Percentiles rank a stretch among this genome's conserved stretches.
Evolutionary conservation across 2,888 invertebrate genomes (phyloP).

Genomic region (Caenorhabditis becei): DNA sequence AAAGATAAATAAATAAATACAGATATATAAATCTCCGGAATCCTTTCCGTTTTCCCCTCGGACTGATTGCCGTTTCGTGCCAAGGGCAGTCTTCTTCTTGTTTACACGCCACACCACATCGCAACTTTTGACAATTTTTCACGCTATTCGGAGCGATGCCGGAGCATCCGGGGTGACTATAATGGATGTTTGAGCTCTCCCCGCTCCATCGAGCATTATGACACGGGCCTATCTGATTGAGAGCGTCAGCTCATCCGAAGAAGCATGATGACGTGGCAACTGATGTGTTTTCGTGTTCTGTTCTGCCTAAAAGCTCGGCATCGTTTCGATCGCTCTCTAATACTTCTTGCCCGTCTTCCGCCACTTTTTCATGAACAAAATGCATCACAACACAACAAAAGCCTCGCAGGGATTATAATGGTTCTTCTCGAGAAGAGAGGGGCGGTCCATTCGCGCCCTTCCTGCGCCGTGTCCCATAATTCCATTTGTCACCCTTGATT

Average conservation of each 20-base stretch:
- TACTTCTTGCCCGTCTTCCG: slow-evolving; percentile 7
- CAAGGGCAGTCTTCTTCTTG: background rate
- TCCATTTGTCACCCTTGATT: slow-evolving; percentile 30
- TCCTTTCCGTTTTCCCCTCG: slow-evolving; percentile 16
- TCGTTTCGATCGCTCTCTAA: slow-evolving; percentile 11
- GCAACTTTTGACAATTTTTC: slow-evolving; percentile 37
- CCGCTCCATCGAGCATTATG: slow-evolving; percentile 30
- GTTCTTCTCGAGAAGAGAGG: slow-evolving; percentile 5
- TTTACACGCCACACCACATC: slow-evolving; percentile 6
- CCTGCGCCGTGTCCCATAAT: slow-evolving; percentile 6
- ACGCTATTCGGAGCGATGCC: slow-evolving; percentile 15
- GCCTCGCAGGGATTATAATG: slow-evolving; percentile 28
- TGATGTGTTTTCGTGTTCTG: slow-evolving; percentile 11
- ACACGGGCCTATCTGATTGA: slow-evolving; percentile 22
- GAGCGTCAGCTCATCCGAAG: background rate
- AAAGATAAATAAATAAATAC: background rate
- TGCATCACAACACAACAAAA: slow-evolving; percentile 33
- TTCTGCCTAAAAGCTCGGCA: background rate
- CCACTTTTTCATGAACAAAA: slow-evolving; percentile 14
- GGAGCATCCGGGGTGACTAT: slow-evolving; percentile 20
- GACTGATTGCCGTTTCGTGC: slow-evolving; percentile 9
- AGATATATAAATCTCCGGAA: slow-evolving; percentile 11
- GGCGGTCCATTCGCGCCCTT: background rate
- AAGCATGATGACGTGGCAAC: slow-evolving; percentile 20
- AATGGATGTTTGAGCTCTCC: slow-evolving; percentile 30